Evolutionary conservation across 2,797 vertebrate species (phyloP).

Genomic region (Hozukius guyotensis): DNA sequence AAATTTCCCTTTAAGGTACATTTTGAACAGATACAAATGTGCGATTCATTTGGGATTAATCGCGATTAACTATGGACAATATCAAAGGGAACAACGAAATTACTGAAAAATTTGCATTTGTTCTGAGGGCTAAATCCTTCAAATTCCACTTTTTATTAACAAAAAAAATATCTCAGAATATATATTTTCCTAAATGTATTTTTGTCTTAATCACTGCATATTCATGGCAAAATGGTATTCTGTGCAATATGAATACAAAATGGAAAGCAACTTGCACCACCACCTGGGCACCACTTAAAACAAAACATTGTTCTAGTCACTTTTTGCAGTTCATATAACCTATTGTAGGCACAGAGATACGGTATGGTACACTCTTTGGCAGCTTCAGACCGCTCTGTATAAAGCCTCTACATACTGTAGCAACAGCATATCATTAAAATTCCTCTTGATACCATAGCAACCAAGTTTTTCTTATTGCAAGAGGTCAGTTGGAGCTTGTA

Average conservation of each 20-base stretch:
- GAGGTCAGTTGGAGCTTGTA: constrained; percentile 50
- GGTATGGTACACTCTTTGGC: neutral
- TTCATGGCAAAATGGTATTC: neutral
- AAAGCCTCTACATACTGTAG: constrained; percentile 26
- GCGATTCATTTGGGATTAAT: too few species aligned
- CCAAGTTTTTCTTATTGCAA: constrained; percentile 45
- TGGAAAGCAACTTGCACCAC: constrained; percentile 7
- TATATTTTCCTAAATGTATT: neutral
- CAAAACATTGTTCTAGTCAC: constrained; percentile 19
- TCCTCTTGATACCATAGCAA: constrained; percentile 69
- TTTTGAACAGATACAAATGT: too few species aligned
- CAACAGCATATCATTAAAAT: constrained; percentile 66
- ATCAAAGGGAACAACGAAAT: neutral
- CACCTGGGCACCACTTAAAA: constrained; percentile 26
- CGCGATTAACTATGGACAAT: too few species aligned
- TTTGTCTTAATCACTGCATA: neutral
- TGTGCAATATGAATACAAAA: neutral
- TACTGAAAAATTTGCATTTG: neutral
- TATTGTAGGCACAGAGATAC: neutral
- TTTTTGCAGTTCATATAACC: constrained; percentile 21
- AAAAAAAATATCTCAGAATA: neutral
- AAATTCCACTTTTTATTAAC: neutral
- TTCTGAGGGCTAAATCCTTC: neutral
- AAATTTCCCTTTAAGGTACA: too few species aligned
- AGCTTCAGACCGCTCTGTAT: constrained; percentile 25